Evolutionary conservation across 2,797 vertebrate species (phyloP), one percentile per base, ranked within the genome.

Genomic region (Psittacula derbiana): DNA sequence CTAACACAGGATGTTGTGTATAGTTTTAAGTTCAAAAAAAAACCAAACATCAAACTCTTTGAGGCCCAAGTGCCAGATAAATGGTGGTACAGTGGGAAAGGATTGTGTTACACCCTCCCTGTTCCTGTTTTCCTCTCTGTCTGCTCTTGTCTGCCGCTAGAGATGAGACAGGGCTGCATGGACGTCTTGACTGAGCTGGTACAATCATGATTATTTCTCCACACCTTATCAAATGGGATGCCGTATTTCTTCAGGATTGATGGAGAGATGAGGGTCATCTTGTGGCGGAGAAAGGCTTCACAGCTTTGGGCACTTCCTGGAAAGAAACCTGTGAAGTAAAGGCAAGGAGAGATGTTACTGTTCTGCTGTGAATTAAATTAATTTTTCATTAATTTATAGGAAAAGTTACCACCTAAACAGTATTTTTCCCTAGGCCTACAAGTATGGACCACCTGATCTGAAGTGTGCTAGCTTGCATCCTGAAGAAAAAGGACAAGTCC

Each of bases 261-360:
- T 3, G 99, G 99, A 18, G 99, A 99, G 91, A 99, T 99, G 92
- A 99, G 97, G 49, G 99, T 99, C 99, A 99, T 99, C 97, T 99
- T 99, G 97, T 99, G 99, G 44, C 99, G 98, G 67, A 99, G 98
- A 96, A 99, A 99, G 2, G 99, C 99, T 96, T 99, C 99, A 92
- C 99, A 99, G 97, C 98, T 99, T 95, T 99, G 99, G 60, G 99
- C 98, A 24, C 99, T 99, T 74, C 99, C 99, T 27, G 99, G 99
- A 90, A 99, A 99, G 96, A 99, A 99, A 31, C 99, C 99, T 99
- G 96, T 97, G 84, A 92, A 65, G 60, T 23, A 86, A 78, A 87
- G 46, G n/a, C 24, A 84, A 81, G 6, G 4, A 80, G 21, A 91
- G 19, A 79, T 41, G 19, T 86, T 60, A 90, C 19, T 3, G 3